A percentile compares a stretch with the other conserved stretches of the same genome.
Conservation (phyloP, 1,140 invertebrate genomes). For the Cydia strobilella region DNA sequence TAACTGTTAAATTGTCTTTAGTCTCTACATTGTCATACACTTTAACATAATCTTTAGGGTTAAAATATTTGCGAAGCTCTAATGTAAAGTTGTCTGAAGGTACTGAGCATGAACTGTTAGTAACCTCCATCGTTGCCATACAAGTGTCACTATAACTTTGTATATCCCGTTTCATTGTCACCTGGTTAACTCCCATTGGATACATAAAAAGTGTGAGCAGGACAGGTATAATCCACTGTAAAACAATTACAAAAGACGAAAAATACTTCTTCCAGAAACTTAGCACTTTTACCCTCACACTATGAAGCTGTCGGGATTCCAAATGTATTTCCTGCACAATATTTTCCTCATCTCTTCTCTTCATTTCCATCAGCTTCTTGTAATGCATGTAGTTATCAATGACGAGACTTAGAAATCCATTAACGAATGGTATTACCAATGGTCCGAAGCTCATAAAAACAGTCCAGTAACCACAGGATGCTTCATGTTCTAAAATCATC, state of each 20-base stretch:
- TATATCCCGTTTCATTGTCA: slow-evolving; percentile 45
- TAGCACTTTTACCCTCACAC: slow-evolving; percentile 42
- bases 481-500: slow-evolving; percentile 34
- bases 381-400: slow-evolving; percentile 75
- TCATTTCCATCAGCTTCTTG: slow-evolving; percentile 54
- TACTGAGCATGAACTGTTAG: slow-evolving; percentile 47
- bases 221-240: slow-evolving; percentile 68
- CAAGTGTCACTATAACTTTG: slow-evolving; percentile 51
- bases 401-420: slow-evolving; percentile 66
- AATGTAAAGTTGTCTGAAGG: slow-evolving; percentile 39
- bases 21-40: slow-evolving; percentile 47
- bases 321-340: slow-evolving; percentile 50
- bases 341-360: slow-evolving; percentile 56
- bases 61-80: slow-evolving; percentile 51
- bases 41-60: slow-evolving; percentile 51
- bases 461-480: slow-evolving; percentile 55
- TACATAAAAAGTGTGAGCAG: slow-evolving; percentile 60
- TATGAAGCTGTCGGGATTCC: slow-evolving; percentile 38
- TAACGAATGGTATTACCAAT: slow-evolving; percentile 66
- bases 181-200: slow-evolving; percentile 54
- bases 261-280: slow-evolving; percentile 59
- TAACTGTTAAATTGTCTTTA: slow-evolving; percentile 47
- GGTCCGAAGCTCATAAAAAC: slow-evolving; percentile 68
- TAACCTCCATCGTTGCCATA: slow-evolving; percentile 59
- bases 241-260: slow-evolving; percentile 49